Base-by-base conservation (phyloP, 2,888 invertebrate genomes). In the Ganaspis brasiliensis region DNA sequence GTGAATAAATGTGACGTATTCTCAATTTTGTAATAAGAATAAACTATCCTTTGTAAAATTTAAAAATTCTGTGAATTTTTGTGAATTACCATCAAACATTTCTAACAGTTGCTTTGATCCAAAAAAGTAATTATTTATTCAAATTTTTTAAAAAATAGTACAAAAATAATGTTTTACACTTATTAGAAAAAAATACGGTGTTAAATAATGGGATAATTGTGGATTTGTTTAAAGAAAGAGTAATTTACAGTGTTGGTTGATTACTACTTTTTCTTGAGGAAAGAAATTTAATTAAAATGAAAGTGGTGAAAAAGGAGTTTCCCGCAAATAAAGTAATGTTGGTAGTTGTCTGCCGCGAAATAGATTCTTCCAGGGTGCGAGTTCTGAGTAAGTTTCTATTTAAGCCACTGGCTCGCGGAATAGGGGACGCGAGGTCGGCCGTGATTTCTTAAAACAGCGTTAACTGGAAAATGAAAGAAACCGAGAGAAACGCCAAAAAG, bases 101-200 rank as follows among this genome's bases (percentile, higher is more conserved):
- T n/a, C n/a, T n/a, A n/a, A n/a, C n/a, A n/a, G n/a, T n/a, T n/a
- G n/a, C n/a, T n/a, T n/a, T n/a, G n/a, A n/a, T n/a, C n/a, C n/a
- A n/a, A n/a, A n/a, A n/a, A n/a, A n/a, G n/a, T n/a, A n/a, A n/a
- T n/a, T n/a, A n/a, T n/a, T n/a, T n/a, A n/a, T n/a, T n/a, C n/a
- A n/a, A n/a, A n/a, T n/a, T n/a, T n/a, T n/a, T n/a, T n/a, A n/a
- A n/a, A 63, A 63, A 49, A 16, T 9, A 40, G 12, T 40, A 40
- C 8, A n/a, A n/a, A n/a, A n/a, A n/a, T n/a, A n/a, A n/a, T n/a
- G n/a, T n/a, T n/a, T n/a, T n/a, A n/a, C n/a, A n/a, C n/a, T n/a
- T n/a, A n/a, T n/a, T n/a, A 78, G 63, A 78, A 52, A 56, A 56
- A 14, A 56, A 12, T 56, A 14, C 6, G n/a, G 3, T 31, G 31